Evolutionary conservation across 2,888 invertebrate genomes (phyloP), one percentile per base, ranked within the genome.

Genomic region (Capitulum mitella): DNA sequence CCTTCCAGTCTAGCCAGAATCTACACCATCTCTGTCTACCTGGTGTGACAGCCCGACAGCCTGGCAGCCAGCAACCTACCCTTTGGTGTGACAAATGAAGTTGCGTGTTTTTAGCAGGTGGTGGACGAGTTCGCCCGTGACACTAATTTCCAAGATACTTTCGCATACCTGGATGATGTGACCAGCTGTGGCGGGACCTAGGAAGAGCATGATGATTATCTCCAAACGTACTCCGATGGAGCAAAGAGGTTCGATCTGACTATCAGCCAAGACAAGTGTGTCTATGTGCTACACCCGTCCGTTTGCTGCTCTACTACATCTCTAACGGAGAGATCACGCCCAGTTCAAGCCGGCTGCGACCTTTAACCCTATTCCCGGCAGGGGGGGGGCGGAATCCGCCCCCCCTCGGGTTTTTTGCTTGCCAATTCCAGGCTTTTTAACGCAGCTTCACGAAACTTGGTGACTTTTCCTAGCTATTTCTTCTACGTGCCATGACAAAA

Each of bases 21-120:
- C 77, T 77, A 29, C 26, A 51, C 26, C 76, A 78, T 32, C 40
- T 78, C 40, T 12, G 46, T 16, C n/a, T n/a, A n/a, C n/a, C n/a
- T n/a, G n/a, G n/a, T n/a, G n/a, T n/a, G n/a, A n/a, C n/a, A n/a
- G n/a, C n/a, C n/a, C n/a, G n/a, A n/a, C n/a, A n/a, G n/a, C n/a
- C n/a, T n/a, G n/a, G n/a, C n/a, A n/a, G n/a, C n/a, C n/a, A n/a
- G n/a, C n/a, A n/a, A 77, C 8, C 29, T 78, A 0, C 40, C 43
- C 14, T 78, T 78, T 40, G 40, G 70, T 16, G 70, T 78, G 19
- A 78, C 78, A 3, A 78, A 78, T 22, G 75, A 75, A 22, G 77
- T 76, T 19, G 75, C 79, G 5, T 77, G 77, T 46, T 79, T 77
- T 29, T 77, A 79, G 26, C 16, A 51, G 0, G 34, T 77, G 5